These are phyloP conservation scores for Pristionchus maxplancki DNA, from an alignment of 2,888 invertebrate species.

Conservation along the genomic window DNA sequence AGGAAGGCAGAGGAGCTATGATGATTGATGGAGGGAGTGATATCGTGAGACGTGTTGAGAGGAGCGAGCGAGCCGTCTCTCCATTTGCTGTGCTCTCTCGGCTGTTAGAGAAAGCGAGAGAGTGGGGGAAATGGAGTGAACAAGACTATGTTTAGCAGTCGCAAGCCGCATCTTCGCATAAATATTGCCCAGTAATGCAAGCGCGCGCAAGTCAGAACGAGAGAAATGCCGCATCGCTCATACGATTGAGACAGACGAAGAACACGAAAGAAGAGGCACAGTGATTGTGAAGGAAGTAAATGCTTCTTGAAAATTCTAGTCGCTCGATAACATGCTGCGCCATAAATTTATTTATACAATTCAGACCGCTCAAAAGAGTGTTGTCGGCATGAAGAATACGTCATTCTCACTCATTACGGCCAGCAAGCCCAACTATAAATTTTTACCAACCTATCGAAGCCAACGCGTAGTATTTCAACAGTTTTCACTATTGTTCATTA, in stretches of 20 bases:
- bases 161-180: neutral
- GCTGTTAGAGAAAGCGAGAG: neutral
- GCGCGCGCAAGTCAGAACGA: neutral
- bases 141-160: constrained; percentile 27
- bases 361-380: no score
- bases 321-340: no score
- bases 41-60: constrained; percentile 44
- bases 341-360: no score
- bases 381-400: no score
- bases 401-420: no score
- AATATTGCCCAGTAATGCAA: neutral
- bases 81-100: no score
- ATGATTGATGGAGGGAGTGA: constrained; percentile 34
- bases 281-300: neutral
- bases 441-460: no score
- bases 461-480: no score
- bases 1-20: neutral
- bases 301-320: no score
- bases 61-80: neutral
- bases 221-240: neutral
- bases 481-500: no score
- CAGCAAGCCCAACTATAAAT: no score
- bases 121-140: neutral
- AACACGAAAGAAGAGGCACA: neutral
- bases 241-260: neutral